Base-by-base conservation (phyloP, 2,888 invertebrate species). In the Papilio elwesi region DNA sequence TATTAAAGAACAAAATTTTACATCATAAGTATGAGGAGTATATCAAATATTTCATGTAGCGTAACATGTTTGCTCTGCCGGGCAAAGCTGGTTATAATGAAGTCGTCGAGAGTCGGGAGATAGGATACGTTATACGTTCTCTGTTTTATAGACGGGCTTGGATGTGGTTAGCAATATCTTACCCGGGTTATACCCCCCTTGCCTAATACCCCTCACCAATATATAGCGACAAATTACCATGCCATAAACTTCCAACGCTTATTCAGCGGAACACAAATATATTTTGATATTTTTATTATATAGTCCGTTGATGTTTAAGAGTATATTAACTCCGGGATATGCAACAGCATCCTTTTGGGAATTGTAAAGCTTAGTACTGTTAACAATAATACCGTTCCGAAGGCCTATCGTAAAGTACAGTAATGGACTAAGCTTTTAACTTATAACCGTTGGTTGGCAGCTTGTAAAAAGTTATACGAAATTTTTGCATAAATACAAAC, bases 31-130 rank as follows among this genome's bases (percentile, higher is more conserved):
- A 53, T 49, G 49, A 57, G 16, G 48, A 70, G 65, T 65, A 38
- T 70, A 64, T 55, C 38, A 57, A 55, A 71, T 15, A 59, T 66
- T 52, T 62, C 62, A 52, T 48, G 38, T 47, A 52, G 59, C 43
- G 49, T 66, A 68, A 68, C 52, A 53, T 72, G 71, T 72, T 72
- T 72, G 68, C 53, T 62, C 38, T 64, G 13, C 36, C 49, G 48
- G 63, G 74, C 76, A 75, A 78, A 79, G 76, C 78, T 76, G 75
- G 76, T 76, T 76, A 76, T 76, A 76, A 78, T 76, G 75, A 76
- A 77, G 76, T 77, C 76, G 74, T 74, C 75, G 73, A 74, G 71
- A 71, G 75, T 51, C 65, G 53, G 47, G 55, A 16, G 59, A 49
- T 43, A 10, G 26, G 52, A 62, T 12, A 43, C 59, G 67, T 62